A percentile compares a stretch with the other conserved stretches of the same genome.
Evolutionary conservation across 2,797 vertebrate species (phyloP).

Genomic region (Poecilia velifera): DNA sequence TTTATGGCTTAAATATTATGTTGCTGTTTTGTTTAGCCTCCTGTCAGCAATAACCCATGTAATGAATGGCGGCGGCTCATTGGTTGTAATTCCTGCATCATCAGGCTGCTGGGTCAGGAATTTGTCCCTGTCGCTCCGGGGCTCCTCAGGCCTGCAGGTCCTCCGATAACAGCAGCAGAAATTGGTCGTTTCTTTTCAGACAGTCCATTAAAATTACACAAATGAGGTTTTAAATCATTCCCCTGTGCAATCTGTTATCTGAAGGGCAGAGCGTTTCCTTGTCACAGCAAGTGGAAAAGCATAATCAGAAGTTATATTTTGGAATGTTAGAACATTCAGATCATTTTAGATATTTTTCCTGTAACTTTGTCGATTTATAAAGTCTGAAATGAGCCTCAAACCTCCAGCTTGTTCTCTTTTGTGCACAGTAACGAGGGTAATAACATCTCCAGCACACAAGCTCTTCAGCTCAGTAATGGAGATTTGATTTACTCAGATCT

Average conservation of each 20-base stretch:
- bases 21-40: not conserved
- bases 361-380: not conserved
- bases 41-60: not conserved
- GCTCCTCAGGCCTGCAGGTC: constrained; percentile 34
- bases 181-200: constrained; percentile 57
- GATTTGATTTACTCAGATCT: constrained; percentile 61
- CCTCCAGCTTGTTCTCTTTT: constrained; percentile 23
- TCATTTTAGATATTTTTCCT: constrained; percentile 17
- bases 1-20: too few species aligned
- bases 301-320: not conserved
- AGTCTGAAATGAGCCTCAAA: constrained; percentile 15
- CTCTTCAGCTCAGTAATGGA: constrained; percentile 47
- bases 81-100: constrained; percentile 42
- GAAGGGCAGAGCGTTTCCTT: constrained; percentile 15
- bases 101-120: constrained; percentile 19
- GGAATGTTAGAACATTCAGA: not conserved
- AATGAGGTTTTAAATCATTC: constrained; percentile 30
- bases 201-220: constrained; percentile 61
- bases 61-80: constrained; percentile 22
- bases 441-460: constrained; percentile 50
- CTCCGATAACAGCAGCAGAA: constrained; percentile 50
- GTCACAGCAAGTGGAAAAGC: not conserved
- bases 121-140: not conserved
- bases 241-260: constrained; percentile 31
- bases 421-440: constrained; percentile 58